These are phyloP conservation scores for Heterotis niloticus DNA, from an alignment of 2,113 vertebrate genomes.

Conservation along the genomic window DNA sequence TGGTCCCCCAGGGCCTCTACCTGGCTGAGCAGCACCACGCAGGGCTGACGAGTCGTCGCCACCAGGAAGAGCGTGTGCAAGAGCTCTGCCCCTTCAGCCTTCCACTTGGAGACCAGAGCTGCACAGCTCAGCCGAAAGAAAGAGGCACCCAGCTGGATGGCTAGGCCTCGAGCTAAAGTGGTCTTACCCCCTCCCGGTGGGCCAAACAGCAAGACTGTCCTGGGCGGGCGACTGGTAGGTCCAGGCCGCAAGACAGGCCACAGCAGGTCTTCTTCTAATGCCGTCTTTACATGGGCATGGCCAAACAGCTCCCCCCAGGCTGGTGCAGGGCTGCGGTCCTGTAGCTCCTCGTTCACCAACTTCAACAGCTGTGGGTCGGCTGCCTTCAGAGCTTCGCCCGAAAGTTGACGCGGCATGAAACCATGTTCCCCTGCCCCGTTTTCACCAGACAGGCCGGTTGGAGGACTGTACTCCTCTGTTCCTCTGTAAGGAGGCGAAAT, in stretches of 20 bases:
- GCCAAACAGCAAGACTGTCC: conserved; percentile 86
- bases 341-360: conserved; percentile 75
- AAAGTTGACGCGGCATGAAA: conserved; percentile 57
- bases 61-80: conserved; percentile 79
- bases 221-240: conserved; percentile 60
- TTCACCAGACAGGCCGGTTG: conserved; percentile 68
- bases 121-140: conserved; percentile 75
- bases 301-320: conserved; percentile 86
- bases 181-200: conserved; percentile 80
- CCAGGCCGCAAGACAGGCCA: conserved; percentile 82
- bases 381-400: conserved; percentile 72
- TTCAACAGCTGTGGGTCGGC: conserved; percentile 76
- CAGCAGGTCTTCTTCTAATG: conserved; percentile 87
- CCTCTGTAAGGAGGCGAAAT: conserved; percentile 70
- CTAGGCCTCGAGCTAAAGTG: conserved; percentile 80
- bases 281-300: conserved; percentile 76
- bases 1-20: conserved; percentile 76
- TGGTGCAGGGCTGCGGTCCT: conserved; percentile 79
- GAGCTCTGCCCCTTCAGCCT: conserved; percentile 81
- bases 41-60: conserved; percentile 73
- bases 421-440: conserved; percentile 54
- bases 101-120: conserved; percentile 74
- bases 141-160: conserved; percentile 84
- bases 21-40: conserved; percentile 82
- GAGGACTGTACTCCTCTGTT: conserved; percentile 74